Conservation (phyloP, 2,888 invertebrate species). For the Thereva nobilitata region DNA sequence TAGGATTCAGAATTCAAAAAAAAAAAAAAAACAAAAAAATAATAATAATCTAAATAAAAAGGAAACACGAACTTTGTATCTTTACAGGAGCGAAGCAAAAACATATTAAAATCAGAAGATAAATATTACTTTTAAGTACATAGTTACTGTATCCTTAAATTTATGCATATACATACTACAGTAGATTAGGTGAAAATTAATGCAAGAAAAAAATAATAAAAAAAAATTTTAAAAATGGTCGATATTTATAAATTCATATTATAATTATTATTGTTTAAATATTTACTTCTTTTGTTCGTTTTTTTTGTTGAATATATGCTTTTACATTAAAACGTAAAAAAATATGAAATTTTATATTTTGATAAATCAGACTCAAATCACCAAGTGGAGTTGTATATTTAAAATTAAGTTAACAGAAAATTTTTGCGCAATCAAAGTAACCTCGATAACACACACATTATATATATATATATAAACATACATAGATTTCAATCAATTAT, state of each 20-base stretch:
- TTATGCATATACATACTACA: slow-evolving; percentile 31
- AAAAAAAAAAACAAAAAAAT: background rate
- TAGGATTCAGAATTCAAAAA: slow-evolving; percentile 22
- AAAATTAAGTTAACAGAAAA: no score
- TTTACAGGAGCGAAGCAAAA: slow-evolving; percentile 14
- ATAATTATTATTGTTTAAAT: slow-evolving; percentile 13
- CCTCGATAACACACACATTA: no score
- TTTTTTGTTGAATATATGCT: no score
- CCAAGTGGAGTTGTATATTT: no score
- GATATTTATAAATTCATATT: slow-evolving; percentile 27
- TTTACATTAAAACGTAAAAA: no score
- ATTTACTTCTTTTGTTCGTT: slow-evolving; percentile 15
- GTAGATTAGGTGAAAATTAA: slow-evolving; percentile 19
- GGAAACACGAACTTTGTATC: slow-evolving; percentile 2
- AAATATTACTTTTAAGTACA: slow-evolving; percentile 20
- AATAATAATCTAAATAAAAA: no score
- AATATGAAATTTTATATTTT: no score
- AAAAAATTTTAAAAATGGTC: background rate
- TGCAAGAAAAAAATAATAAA: slow-evolving; percentile 13
- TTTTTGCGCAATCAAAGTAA: no score
- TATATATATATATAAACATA: background rate
- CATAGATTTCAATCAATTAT: slow-evolving; percentile 37
- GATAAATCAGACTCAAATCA: no score
- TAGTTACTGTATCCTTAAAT: slow-evolving; percentile 32
- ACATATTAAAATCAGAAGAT: slow-evolving; percentile 10